Evolutionary conservation across 2,888 invertebrate genomes (phyloP).

Genomic region (Hyposoter didymator): DNA sequence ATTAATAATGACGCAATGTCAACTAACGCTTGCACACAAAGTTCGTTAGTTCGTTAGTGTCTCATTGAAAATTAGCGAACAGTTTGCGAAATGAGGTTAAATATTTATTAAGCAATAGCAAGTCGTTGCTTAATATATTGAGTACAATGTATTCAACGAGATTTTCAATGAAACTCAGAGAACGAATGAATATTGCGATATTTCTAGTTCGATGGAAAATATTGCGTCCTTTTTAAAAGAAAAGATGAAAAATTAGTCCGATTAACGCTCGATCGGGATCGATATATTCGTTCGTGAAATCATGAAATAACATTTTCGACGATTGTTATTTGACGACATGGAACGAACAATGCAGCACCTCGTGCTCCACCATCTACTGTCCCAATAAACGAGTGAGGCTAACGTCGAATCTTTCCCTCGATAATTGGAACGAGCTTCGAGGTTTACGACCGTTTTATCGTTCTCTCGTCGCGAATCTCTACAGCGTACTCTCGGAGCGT

Average conservation of each 20-base stretch:
- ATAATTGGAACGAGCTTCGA: conserved; percentile 75
- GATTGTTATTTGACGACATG: not conserved
- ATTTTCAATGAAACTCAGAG: not conserved
- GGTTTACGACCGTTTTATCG: conserved; percentile 74
- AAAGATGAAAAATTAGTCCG: too few species aligned
- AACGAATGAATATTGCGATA: not conserved
- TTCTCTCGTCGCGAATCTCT: conserved; percentile 65
- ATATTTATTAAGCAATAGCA: conserved; percentile 66
- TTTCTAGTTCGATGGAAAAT: not conserved
- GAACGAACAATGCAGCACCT: conserved; percentile 37
- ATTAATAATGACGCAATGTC: conserved; percentile 46
- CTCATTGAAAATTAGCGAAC: conserved; percentile 73
- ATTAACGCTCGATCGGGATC: not conserved
- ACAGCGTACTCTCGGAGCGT: not conserved
- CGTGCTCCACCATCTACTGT: conserved; percentile 66
- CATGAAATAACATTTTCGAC: not conserved
- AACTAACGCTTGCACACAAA: conserved; percentile 63
- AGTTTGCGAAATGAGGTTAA: conserved; percentile 75
- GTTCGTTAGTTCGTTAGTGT: conserved; percentile 76
- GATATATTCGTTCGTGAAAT: not conserved
- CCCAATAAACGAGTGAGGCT: conserved; percentile 66
- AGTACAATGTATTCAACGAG: conserved; percentile 16
- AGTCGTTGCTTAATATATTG: conserved; percentile 8
- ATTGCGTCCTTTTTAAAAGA: too few species aligned
- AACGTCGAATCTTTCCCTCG: conserved; percentile 68